Base-by-base conservation (phyloP, 2,888 invertebrate genomes). In the Taenaris catops region DNA sequence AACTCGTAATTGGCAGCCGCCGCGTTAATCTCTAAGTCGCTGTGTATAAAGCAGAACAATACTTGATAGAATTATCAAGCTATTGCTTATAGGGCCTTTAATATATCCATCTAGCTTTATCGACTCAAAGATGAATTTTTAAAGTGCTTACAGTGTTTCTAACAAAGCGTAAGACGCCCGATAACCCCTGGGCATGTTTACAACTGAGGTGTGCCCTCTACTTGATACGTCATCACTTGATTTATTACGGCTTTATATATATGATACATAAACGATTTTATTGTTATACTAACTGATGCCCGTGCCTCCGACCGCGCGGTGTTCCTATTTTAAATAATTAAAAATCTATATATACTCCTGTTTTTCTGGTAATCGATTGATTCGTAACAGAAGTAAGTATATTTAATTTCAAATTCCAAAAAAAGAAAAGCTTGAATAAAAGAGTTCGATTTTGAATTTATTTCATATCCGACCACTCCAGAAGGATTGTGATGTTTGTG, bases 171-270 rank as follows among this genome's bases (percentile, higher is more conserved):
- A 25, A 26, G 37, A 34, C 29, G 29, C 21, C 20, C 8, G 32
- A 31, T 38, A 36, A 14, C 28, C 24, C 27, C 36, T 19, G 39
- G 41, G 23, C 40, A 26, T 38, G 41, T 48, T 43, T 38, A 37
- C 31, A 31, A 23, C 25, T 34, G 51, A 51, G 46, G 43, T 48
- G 52, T 53, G 52, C 44, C 49, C 46, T 49, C 39, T 18, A 14
- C 26, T 45, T 46, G 25, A 17, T 31, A 51, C 51, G 54, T 58
- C 55, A 55, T 51, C 43, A 33, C 16, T 42, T 55, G 55, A 58
- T 54, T 55, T 58, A 58, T 52, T 43, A 34, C 14, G 6, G 33
- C 46, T 47, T 53, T 56, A 51, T 49, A 25, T 12, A 12, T 14
- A 19, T 4, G 3, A 14, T 14, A 14, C 14, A 25, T 29, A 23